Base-by-base conservation (phyloP, 30 jellyfish, hydroid and myxozoan genomes). In the Aurelia sp. region DNA sequence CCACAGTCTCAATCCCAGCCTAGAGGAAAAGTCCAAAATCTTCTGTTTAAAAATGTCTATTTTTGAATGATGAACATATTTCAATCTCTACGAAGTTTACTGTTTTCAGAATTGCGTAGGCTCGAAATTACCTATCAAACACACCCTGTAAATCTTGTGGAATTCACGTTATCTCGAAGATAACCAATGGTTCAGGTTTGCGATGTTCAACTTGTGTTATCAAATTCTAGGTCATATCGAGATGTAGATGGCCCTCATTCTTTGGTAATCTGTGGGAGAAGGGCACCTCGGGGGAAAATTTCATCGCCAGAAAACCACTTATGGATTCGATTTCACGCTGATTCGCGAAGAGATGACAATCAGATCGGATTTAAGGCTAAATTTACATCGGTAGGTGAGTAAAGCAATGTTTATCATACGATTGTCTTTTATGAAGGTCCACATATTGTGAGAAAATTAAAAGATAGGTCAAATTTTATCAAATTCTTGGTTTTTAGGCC, bases 321-420 rank as follows among this genome's bases (percentile, higher is more conserved):
- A n/a, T 91, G 97, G 97, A 40, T 91, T 18, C 76, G 92, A 40
- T 91, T 91, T 67, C 68, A 66, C 30, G 96, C 97, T 21, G 96
- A 91, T 62, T 66, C 64, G 18, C 15, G 47, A 20, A 91, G 63
- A 66, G 90, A 73, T 27, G 65, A 65, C 23, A 81, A 79, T 41
- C 95, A 91, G 59, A 73, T 79, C 6, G 97, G 97, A 53, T 91
- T 91, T 66, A 79, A 61, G 60, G 88, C 91, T 27, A 76, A 62
- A 63, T 91, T 73, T 64, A 31, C 92, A 11, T 78, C 95, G 90
- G 87, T 85, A 69, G 97, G 97, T 90, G 82, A 90, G 94, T 72
- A 50, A 13, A 27, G 5, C 44, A 48, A 18, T 44, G 44, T 40
- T 35, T 22, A 37, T 16, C 57, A 23, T 13, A 64, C 7, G 37